Base-by-base conservation (phyloP, 1,140 invertebrate species). In the Cyclargus thomasi region DNA sequence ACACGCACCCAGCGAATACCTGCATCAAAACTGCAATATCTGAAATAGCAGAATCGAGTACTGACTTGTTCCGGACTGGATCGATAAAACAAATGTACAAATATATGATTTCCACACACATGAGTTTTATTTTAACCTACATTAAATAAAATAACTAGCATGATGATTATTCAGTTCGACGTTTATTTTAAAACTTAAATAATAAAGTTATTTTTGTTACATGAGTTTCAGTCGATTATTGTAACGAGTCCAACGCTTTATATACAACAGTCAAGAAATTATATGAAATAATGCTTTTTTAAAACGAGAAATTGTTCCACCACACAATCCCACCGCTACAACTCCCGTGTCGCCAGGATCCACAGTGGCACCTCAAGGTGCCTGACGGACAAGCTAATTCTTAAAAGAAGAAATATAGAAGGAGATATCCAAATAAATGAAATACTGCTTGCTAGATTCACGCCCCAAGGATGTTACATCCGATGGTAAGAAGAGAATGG, bases 81-180 rank as follows among this genome's bases (percentile, higher is more conserved):
- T 59, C 18, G 55, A 10, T 21, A 7, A 18, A 59, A 59, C 55
- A 59, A 21, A 20, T 59, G 55, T 59, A 59, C 55, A 59, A 59
- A 59, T 59, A 59, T 59, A 59, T 22, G 1, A 18, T 55, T 21
- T 20, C 20, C 55, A 21, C 55, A 20, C 55, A 20, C 18, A 18
- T 21, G 17, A 0, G 55, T 59, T 59, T 59, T 21, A 59, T 59
- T 59, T 11, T 18, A 59, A 59, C 55, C 55, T 59, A 59, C 55
- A 47, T 20, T 59, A 59, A 20, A 59, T 59, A 11, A 59, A 59
- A 59, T 59, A 20, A 6, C 11, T 18, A 20, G 55, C 55, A 59
- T 59, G 55, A 59, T 59, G 20, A 59, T 59, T 59, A 59, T 22
- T 59, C 17, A 59, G 55, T 59, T 59, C 55, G 21, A 47, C 14